Percentiles rank a stretch among this genome's conserved stretches.
Conservation (phyloP, 2,888 invertebrate species). For the Catonia carolina region DNA sequence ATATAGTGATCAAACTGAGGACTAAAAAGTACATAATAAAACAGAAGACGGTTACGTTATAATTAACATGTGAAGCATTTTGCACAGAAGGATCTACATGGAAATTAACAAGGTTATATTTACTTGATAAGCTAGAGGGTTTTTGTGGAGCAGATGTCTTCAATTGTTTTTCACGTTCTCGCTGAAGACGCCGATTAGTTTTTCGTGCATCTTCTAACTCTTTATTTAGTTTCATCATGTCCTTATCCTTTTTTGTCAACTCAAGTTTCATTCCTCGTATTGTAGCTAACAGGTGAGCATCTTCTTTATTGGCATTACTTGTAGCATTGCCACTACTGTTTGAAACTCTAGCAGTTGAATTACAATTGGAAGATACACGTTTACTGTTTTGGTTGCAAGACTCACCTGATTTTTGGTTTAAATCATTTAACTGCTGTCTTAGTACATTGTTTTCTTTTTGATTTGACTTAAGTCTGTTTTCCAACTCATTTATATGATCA, state of each 20-base stretch:
- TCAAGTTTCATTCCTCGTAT: constrained; percentile 72
- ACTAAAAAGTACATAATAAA: no score
- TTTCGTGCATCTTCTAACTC: constrained; percentile 70
- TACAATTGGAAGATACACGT: no score
- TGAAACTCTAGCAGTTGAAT: no score
- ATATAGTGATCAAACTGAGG: no score
- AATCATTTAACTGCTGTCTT: constrained; percentile 23
- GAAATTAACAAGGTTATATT: no score
- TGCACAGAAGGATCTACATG: no score
- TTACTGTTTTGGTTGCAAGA: no score
- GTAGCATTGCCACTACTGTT: constrained; percentile 33
- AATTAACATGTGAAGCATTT: no score
- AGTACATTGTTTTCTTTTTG: constrained; percentile 37
- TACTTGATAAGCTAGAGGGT: background rate
- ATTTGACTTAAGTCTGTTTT: constrained; percentile 31
- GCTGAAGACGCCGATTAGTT: constrained; percentile 66
- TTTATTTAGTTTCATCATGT: constrained; percentile 61
- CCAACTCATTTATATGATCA: constrained; percentile 32
- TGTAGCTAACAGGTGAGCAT: constrained; percentile 69
- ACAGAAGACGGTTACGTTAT: no score
- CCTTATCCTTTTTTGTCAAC: constrained; percentile 64
- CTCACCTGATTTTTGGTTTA: no score
- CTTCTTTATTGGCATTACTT: constrained; percentile 49
- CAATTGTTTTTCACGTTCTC: constrained; percentile 55
- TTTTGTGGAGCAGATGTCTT: constrained; percentile 19